Conservation (phyloP, 2,888 invertebrate species). For the Microplitis manilae region DNA sequence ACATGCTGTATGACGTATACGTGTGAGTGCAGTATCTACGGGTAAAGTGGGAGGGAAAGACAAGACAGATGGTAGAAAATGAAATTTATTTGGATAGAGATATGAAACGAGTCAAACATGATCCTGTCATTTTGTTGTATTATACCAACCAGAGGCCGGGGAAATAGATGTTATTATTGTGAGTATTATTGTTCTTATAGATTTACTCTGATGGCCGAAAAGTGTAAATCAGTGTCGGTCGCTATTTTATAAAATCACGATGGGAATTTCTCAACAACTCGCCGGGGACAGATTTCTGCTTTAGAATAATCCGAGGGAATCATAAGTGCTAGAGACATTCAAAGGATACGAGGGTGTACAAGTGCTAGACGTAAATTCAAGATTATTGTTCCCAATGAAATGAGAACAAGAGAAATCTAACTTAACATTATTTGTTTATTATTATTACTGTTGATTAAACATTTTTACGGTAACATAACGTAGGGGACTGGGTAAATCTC, state of each 20-base stretch:
- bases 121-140: slow-evolving; percentile 24
- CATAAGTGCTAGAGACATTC: slow-evolving; percentile 8
- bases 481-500: no score
- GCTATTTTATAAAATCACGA: neutral
- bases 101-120: slow-evolving; percentile 21
- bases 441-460: no score
- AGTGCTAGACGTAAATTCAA: no score
- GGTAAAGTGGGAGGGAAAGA: neutral
- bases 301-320: neutral
- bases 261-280: neutral
- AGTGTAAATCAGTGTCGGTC: neutral
- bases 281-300: neutral
- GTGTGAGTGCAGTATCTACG: slow-evolving; percentile 33
- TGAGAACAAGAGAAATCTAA: no score
- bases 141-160: neutral
- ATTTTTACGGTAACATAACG: no score
- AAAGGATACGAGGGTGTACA: neutral
- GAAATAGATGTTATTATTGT: neutral
- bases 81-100: slow-evolving; percentile 8
- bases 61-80: slow-evolving; percentile 11
- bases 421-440: no score
- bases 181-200: neutral
- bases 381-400: no score
- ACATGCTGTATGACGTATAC: slow-evolving; percentile 59
- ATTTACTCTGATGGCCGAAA: neutral